These are phyloP conservation scores for Apostichopus japonicus DNA, from an alignment of 35 echinoderm and acorn worm species.

Conservation along the genomic window DNA sequence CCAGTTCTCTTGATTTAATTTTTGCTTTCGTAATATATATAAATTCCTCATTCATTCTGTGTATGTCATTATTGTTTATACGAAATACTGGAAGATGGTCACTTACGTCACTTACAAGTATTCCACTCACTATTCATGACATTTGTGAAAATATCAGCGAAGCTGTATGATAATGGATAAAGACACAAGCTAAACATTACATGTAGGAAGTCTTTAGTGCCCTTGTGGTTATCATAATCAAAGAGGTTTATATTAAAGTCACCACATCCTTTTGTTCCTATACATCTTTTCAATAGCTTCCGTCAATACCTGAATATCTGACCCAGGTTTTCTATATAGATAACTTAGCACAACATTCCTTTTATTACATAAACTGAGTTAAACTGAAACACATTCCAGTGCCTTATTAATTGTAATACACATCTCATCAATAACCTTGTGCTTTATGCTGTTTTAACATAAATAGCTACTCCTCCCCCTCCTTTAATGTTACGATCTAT, in stretches of 20 bases:
- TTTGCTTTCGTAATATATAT: neutral
- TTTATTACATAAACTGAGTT: constrained; percentile 15
- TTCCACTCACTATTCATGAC: constrained; percentile 25
- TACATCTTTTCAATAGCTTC: constrained; percentile 25
- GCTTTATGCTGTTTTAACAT: constrained; percentile 13
- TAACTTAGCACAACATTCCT: constrained; percentile 38
- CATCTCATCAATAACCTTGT: constrained; percentile 46
- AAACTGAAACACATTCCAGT: constrained; percentile 34
- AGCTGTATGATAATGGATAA: constrained; percentile 1
- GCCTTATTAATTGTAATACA: constrained; percentile 22
- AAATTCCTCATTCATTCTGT: neutral
- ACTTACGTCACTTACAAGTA: constrained; percentile 48
- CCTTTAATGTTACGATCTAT: neutral
- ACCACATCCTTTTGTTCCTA: constrained; percentile 7
- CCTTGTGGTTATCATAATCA: neutral
- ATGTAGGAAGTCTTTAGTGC: constrained; percentile 9
- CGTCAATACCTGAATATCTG: constrained; percentile 14
- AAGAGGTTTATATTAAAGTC: constrained; percentile 12
- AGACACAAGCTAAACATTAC: constrained; percentile 46
- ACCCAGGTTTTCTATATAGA: constrained; percentile 52
- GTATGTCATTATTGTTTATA: neutral
- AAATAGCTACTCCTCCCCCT: constrained; percentile 10
- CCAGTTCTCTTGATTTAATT: constrained; percentile 5
- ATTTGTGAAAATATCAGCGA: constrained; percentile 26
- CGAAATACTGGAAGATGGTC: constrained; percentile 26